Evolutionary conservation across 2,113 vertebrate species (phyloP).

Genomic region (Cyphomyrus plagiostoma): DNA sequence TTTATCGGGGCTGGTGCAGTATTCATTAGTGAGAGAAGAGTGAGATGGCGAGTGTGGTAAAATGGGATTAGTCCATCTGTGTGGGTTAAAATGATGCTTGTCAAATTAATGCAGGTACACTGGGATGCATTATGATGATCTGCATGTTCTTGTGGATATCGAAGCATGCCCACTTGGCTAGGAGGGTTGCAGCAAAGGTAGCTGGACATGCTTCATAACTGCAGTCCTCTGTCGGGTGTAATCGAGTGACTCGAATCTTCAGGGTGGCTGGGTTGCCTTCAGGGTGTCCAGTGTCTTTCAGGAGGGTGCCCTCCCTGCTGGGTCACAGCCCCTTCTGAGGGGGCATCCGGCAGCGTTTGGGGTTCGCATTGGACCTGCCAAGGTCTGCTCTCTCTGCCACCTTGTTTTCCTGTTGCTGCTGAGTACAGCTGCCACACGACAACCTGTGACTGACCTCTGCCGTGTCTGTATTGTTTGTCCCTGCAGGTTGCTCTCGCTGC

Average conservation of each 20-base stretch:
- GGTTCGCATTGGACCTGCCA: background rate
- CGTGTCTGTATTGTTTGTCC: slow-evolving; percentile 13
- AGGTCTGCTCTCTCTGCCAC: background rate
- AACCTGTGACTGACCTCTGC: slow-evolving; percentile 9
- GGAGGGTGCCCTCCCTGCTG: background rate
- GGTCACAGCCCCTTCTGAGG: background rate
- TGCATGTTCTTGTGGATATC: background rate
- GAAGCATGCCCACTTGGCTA: background rate
- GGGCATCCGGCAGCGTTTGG: background rate
- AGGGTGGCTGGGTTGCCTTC: background rate
- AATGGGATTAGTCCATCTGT: background rate
- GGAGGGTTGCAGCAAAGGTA: background rate
- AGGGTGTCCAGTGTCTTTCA: background rate
- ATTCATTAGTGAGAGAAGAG: background rate
- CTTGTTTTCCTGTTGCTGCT: background rate
- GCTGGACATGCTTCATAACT: background rate
- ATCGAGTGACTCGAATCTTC: background rate
- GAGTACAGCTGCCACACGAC: background rate
- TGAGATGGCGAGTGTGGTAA: background rate
- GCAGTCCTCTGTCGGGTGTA: background rate
- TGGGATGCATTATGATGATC: background rate
- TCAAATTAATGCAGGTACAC: background rate
- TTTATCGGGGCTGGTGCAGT: background rate
- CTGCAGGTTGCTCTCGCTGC: slow-evolving; percentile 48
- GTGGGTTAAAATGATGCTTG: background rate